phyloP scores from a whole-genome alignment of 2,797 vertebrate species.

The Darevskia nairensis region DNA sequence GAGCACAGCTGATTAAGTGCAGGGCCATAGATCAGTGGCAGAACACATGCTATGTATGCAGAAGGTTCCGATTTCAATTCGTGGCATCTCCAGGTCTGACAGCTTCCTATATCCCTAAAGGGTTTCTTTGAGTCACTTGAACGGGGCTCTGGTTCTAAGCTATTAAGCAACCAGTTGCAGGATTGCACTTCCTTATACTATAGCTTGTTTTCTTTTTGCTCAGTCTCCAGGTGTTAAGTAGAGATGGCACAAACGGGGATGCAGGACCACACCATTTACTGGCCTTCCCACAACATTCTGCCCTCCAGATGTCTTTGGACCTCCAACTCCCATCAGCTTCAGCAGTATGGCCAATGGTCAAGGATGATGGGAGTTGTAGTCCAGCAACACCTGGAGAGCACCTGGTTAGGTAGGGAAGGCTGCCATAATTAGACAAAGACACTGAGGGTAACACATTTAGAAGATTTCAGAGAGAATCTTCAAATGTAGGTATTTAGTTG shows the following conservation, averaged over 20 bases:
- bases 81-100: too few species aligned
- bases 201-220: background rate
- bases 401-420: background rate
- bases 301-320: background rate
- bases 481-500: slow-evolving; percentile 75
- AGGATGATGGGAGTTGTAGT: background rate
- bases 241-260: background rate
- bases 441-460: slow-evolving; percentile 39
- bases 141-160: background rate
- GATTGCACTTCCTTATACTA: background rate
- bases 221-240: background rate
- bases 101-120: too few species aligned
- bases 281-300: background rate
- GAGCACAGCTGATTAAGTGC: too few species aligned
- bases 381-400: too few species aligned
- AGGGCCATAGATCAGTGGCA: too few species aligned
- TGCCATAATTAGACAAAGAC: slow-evolving; percentile 6
- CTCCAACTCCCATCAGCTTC: background rate
- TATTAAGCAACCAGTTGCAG: background rate
- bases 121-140: too few species aligned
- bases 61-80: too few species aligned
- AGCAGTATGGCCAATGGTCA: background rate
- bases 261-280: background rate
- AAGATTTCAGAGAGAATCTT: slow-evolving; percentile 72
- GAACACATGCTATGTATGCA: too few species aligned